Percentiles rank a stretch among this genome's conserved stretches.
Conservation (phyloP, 2,113 vertebrate genomes). For the Blennius ocellaris region DNA sequence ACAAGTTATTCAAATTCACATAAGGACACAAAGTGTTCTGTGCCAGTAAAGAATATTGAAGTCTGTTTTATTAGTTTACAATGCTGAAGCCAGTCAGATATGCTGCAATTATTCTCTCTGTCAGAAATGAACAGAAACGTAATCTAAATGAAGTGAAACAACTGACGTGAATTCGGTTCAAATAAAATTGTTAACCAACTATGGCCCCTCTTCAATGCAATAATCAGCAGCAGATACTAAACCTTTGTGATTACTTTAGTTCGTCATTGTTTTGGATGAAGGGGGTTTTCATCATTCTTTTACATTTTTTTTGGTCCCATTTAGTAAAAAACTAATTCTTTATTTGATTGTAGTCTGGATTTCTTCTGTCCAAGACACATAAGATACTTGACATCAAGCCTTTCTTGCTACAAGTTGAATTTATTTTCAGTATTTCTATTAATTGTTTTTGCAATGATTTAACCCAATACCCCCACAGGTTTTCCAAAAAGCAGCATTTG, state of each 20-base stretch:
- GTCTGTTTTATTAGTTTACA: conserved; percentile 9
- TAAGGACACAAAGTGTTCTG: background rate
- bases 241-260: too few species aligned
- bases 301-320: background rate
- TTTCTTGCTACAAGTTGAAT: conserved; percentile 3
- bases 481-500: too few species aligned
- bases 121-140: background rate
- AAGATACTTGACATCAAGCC: background rate
- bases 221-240: too few species aligned
- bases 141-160: background rate
- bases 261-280: background rate
- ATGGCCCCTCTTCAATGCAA: too few species aligned
- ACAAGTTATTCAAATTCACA: conserved; percentile 9
- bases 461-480: too few species aligned
- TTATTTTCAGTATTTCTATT: background rate
- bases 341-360: background rate
- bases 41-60: background rate
- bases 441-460: too few species aligned
- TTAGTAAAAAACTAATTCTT: background rate
- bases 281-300: background rate
- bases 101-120: background rate
- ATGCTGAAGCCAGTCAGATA: background rate
- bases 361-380: background rate
- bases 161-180: background rate
- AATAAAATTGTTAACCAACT: conserved; percentile 6